These are phyloP conservation scores for Tenebrosternarchus preto DNA, from an alignment of 2,113 vertebrate genomes.

Conservation along the genomic window DNA sequence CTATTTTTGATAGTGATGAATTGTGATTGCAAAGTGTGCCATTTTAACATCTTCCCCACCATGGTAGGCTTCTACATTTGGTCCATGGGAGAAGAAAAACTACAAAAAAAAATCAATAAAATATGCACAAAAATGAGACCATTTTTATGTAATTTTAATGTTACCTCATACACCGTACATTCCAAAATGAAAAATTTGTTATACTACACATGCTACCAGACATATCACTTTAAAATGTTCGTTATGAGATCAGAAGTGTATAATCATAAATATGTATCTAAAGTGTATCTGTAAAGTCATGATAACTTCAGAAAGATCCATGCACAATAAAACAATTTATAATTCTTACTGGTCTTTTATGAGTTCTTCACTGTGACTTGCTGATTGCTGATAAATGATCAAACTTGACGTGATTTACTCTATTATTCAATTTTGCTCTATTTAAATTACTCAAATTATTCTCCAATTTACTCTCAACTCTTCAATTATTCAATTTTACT, in stretches of 20 bases:
- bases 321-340: slow-evolving; percentile 97
- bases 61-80: slow-evolving; percentile 76
- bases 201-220: slow-evolving; percentile 96
- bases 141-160: slow-evolving; percentile 99
- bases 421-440: no score
- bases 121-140: slow-evolving; percentile 80
- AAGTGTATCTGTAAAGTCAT: slow-evolving; percentile 86
- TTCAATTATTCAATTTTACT: no score
- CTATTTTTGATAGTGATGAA: slow-evolving; percentile 90
- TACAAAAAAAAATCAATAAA: slow-evolving; percentile 70
- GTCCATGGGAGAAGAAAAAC: slow-evolving; percentile 64
- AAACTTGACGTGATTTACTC: no score
- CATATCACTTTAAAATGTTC: slow-evolving; percentile 95
- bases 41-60: slow-evolving; percentile 81
- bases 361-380: slow-evolving; percentile 4
- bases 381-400: no score
- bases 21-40: slow-evolving; percentile 78
- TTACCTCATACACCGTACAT: slow-evolving; percentile 99
- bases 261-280: slow-evolving; percentile 87
- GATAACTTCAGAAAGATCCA: slow-evolving; percentile 82
- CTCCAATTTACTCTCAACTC: no score
- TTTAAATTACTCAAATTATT: no score
- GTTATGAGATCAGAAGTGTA: slow-evolving; percentile 82
- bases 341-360: slow-evolving; percentile 81
- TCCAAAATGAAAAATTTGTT: slow-evolving; percentile 92